Evolutionary conservation across 1,140 invertebrate species (phyloP).

Genomic region (Pseudachorutes palmiensis): DNA sequence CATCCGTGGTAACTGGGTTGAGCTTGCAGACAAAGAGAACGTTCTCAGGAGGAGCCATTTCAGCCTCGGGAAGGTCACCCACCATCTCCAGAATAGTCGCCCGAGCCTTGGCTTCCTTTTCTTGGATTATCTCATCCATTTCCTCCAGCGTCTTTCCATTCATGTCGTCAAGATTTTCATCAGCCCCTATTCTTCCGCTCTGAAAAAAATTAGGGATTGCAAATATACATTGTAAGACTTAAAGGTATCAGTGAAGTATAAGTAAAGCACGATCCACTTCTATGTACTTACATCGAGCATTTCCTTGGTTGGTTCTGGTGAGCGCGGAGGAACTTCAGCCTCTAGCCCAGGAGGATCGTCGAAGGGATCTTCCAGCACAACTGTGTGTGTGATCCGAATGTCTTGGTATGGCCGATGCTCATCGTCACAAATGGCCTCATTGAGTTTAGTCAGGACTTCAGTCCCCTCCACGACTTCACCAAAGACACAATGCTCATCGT

Average conservation of each 20-base stretch:
- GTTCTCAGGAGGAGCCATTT: conserved; percentile 97
- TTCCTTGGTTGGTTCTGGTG: conserved; percentile 79
- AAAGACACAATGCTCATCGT: conserved; percentile 91
- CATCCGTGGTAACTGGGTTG: conserved; percentile 97
- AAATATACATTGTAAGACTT: conserved; percentile 10
- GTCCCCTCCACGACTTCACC: conserved; percentile 90
- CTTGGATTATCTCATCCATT: conserved; percentile 76
- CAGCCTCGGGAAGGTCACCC: conserved; percentile 92
- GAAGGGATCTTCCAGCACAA: conserved; percentile 93
- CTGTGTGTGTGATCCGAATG: conserved; percentile 93
- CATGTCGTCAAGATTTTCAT: conserved; percentile 90
- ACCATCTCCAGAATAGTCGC: conserved; percentile 98
- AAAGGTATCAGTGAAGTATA: not conserved
- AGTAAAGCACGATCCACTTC: not conserved
- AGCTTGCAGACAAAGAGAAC: conserved; percentile 99
- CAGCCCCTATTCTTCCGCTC: conserved; percentile 82
- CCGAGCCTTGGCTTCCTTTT: conserved; percentile 88
- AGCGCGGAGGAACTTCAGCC: conserved; percentile 59
- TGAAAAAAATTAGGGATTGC: conserved; percentile 41
- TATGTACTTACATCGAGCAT: conserved; percentile 51
- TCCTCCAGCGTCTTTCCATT: conserved; percentile 73
- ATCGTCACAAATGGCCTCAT: conserved; percentile 88
- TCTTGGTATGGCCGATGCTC: conserved; percentile 89
- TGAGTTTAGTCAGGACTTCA: conserved; percentile 79
- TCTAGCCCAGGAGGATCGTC: conserved; percentile 71